Base-by-base conservation (phyloP, 2,888 invertebrate genomes). In the Aleiodes alternator region DNA sequence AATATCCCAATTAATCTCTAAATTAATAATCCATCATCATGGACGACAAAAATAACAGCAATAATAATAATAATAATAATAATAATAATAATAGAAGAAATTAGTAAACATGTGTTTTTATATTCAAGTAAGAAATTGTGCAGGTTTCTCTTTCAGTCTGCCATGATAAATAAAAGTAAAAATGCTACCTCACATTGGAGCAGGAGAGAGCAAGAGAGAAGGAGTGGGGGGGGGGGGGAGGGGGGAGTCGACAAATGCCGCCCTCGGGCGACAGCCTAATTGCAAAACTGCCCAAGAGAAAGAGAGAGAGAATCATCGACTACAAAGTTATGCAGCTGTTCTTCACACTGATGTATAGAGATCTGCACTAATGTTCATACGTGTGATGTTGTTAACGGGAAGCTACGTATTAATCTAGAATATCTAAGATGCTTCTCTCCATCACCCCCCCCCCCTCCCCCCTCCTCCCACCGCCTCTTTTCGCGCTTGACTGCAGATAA, bases 191-290 rank as follows among this genome's bases (percentile, higher is more conserved):
- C 43, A 43, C 43, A 11, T 43, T 11, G 43, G 1, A 43, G 9
- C 43, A 43, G 11, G 9, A 43, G 43, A 43, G 43, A 9, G 43
- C 9, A 9, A 43, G 11, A 43, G 7, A 9, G 11, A 43, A 43
- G 43, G 43, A 8, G 43, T 4, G 38, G 38, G 3, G 38, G 38
- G 38, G 38, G 38, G 8, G 8, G 38, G 8, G 38, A 1, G 38
- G 3, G 38, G 8, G 38, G 11, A 3, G 43, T 43, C 43, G 43
- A 43, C 43, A 43, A 43, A 43, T 43, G 43, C 43, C 23, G 68
- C 48, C 68, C 68, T 12, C 11, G 3, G 51, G 68, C 68, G 68
- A 68, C 68, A 68, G 68, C 50, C 68, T 50, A 50, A 68, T 68
- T 68, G 29, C 31, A 68, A 68, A 68, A 68, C 51, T 50, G 68